These are phyloP conservation scores for Andrena cerasifolii DNA, from an alignment of 1,140 invertebrate species.

Conservation along the genomic window DNA sequence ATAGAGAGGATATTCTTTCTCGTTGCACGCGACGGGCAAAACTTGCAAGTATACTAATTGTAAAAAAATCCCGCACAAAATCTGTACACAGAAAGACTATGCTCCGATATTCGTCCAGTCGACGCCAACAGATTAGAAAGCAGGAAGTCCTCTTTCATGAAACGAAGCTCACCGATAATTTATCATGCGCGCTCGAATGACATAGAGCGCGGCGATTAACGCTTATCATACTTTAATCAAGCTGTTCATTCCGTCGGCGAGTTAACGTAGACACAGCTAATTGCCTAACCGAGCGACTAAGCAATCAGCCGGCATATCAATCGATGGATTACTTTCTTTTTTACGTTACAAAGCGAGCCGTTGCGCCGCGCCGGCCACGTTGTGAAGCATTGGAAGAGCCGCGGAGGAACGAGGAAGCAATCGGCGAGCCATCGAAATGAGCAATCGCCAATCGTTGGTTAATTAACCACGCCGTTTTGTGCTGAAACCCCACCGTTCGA, in stretches of 20 bases:
- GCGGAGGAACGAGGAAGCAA: slow-evolving; percentile 35
- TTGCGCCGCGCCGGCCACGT: neutral
- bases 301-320: slow-evolving; percentile 24
- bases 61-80: neutral
- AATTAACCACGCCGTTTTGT: slow-evolving; percentile 33
- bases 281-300: slow-evolving; percentile 37
- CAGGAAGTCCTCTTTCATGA: slow-evolving; percentile 10
- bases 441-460: slow-evolving; percentile 40
- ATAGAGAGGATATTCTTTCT: no score
- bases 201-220: slow-evolving; percentile 16
- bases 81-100: no score
- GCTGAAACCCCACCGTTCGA: neutral
- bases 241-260: neutral
- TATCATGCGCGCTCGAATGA: slow-evolving; percentile 10
- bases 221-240: slow-evolving; percentile 36
- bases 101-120: neutral
- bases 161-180: slow-evolving; percentile 5
- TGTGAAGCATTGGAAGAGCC: neutral
- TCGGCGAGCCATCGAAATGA: neutral
- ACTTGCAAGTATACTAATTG: no score
- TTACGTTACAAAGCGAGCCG: slow-evolving; percentile 1
- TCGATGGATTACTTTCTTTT: slow-evolving; percentile 16
- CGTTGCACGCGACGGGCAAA: no score
- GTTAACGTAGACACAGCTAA: slow-evolving; percentile 17
- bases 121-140: neutral